Evolutionary conservation across 2,797 vertebrate genomes (phyloP).

Genomic region (Siniperca scherzeri): DNA sequence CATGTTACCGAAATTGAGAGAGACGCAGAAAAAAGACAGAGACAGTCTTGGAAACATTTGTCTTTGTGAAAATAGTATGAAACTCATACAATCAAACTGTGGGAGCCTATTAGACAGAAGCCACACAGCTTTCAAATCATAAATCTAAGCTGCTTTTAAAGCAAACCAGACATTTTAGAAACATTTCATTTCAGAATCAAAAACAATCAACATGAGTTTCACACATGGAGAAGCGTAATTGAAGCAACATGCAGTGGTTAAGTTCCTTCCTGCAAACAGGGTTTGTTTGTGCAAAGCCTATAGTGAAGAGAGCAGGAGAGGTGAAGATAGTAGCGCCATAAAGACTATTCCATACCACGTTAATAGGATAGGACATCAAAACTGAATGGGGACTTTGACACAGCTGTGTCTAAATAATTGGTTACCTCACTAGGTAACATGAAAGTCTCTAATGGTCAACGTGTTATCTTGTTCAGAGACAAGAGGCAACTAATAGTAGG

Average conservation of each 20-base stretch:
- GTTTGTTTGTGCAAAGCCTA: conserved; percentile 22
- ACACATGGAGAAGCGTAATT: conserved; percentile 51
- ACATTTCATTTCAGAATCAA: conserved; percentile 47
- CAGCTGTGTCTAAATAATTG: conserved; percentile 21
- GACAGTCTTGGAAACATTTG: conserved; percentile 37
- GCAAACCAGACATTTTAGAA: conserved; percentile 56
- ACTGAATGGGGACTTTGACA: conserved; percentile 23
- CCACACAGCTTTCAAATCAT: conserved; percentile 53
- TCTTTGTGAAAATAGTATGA: conserved; percentile 49
- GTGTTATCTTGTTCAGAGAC: conserved; percentile 13
- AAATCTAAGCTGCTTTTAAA: conserved; percentile 56
- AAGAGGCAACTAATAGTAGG: neutral
- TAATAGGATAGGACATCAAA: conserved; percentile 13
- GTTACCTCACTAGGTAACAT: conserved; percentile 4
- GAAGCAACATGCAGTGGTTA: conserved; percentile 50
- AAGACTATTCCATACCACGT: neutral
- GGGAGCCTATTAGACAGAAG: conserved; percentile 48
- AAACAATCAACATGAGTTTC: conserved; percentile 54
- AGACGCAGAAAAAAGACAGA: conserved; percentile 40
- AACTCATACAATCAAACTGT: conserved; percentile 52
- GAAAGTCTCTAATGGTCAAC: neutral
- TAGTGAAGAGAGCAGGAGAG: neutral
- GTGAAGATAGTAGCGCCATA: neutral
- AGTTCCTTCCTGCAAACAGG: conserved; percentile 12
- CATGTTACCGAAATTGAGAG: conserved; percentile 45